Base-by-base conservation (phyloP, 2,888 invertebrate species). In the Yponomeuta sedellus region DNA sequence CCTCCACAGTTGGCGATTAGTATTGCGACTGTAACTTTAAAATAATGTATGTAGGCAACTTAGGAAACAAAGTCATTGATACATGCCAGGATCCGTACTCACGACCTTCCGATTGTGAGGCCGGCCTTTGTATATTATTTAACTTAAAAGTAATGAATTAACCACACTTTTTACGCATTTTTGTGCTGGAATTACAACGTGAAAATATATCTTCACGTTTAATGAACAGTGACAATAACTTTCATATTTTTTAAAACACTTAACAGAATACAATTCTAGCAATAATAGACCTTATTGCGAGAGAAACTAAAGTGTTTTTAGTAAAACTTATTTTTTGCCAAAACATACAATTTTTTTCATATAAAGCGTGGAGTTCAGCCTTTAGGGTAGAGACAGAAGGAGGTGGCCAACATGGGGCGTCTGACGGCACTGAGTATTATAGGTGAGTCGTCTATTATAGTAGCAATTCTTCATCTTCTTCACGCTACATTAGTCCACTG, bases 341-440 rank as follows among this genome's bases (percentile, higher is more conserved):
- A 52, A 52, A 52, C 4, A 52, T 3, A 16, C 0, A n/a, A 52
- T 16, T 12, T 16, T 52, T 52, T 68, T 12, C 22, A 56, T 64
- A 61, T 72, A 75, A 52, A 69, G 70, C 40, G 40, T 34, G 52
- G 10, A 5, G 16, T 0, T 1, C n/a, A 16, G 5, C 2, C 56
- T 3, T 16, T 10, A 19, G 0, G 28, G 10, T 57, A 61, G 19
- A 19, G 63, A 75, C 79, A 82, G 75, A 77, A 73, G 71, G 75
- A 73, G 75, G 77, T 74, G 76, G 69, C 61, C 10, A 77, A 73
- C 68, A 87, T 87, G 87, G 86, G 85, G 81, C 80, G 80, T 70
- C 68, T 77, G 67, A 77, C 80, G 74, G 83, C 78, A 71, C 79
- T 87, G 79, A 84, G 83, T 73, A 71, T 86, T 65, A 74, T 87